Evolutionary conservation across 2,113 vertebrate genomes (phyloP), one percentile per base, ranked within the genome.

Genomic region (Myotis brandtii): DNA sequence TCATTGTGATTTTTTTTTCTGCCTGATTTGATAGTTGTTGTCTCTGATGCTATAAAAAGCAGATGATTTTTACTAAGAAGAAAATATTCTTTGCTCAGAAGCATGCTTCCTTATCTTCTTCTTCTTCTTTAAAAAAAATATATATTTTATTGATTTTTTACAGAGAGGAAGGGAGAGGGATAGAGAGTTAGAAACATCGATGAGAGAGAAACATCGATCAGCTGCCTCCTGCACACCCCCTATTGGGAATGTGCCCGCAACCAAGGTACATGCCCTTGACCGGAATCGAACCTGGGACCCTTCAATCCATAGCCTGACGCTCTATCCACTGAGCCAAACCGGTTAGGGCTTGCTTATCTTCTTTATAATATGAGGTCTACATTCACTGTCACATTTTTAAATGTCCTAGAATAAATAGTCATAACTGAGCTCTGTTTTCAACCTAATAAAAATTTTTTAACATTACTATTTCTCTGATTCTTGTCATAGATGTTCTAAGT

Each of bases 361-460:
- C 77, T 76, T 89, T 79, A 50, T 81, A 82, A 94, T 92, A 83
- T 46, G 11, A 83, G 4, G 18, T 56, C n/a, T 93, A 17, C 21
- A 89, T 70, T 86, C 84, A 46, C 34, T 93, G 16, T 23, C 56
- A 73, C 20, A 34, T 91, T 85, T 30, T 6, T 25, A 92, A 77
- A 14, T 6, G 5, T 72, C 13, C 40, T 90, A n/a, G 48, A 86
- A 88, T 54, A 79, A 82, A 54, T 6, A 43, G 9, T 81, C 73
- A 93, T 95, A 86, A 86, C 25, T 91, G 23, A 93, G n/a, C 20
- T 96, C 18, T 93, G 56, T 92, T 94, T 92, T 82, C 69, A 92
- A 83, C 46, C 64, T 59, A 6, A 54, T 34, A 76, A 87, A 87
- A 40, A 6, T 1, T 6, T 73, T 88, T 64, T 52, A 92, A 25